These are phyloP conservation scores for Theristicus caerulescens DNA, from an alignment of 2,113 vertebrate species.

Conservation along the genomic window DNA sequence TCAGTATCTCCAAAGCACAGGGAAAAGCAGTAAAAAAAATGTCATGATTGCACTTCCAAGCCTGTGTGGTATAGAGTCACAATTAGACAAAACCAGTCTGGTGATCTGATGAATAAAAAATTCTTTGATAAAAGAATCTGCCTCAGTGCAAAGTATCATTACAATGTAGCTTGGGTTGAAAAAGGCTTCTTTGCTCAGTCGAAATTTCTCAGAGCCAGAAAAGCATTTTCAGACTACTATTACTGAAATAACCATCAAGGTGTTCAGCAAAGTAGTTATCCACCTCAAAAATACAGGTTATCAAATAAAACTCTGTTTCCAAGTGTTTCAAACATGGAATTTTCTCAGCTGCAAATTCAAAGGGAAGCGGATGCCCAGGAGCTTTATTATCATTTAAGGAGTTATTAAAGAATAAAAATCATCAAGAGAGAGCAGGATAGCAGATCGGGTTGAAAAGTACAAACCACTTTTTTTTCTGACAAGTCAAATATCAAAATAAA, in stretches of 20 bases:
- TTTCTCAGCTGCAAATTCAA: conserved; percentile 40
- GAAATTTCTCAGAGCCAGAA: not conserved
- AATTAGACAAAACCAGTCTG: conserved; percentile 16
- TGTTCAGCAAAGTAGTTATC: not conserved
- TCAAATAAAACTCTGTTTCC: conserved; percentile 5
- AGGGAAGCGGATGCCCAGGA: not conserved
- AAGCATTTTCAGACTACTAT: not conserved
- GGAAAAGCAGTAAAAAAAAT: not conserved
- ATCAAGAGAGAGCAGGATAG: not conserved
- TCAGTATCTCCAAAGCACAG: not conserved
- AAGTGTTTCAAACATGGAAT: conserved; percentile 3
- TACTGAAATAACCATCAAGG: conserved; percentile 26
- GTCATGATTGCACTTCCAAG: not conserved
- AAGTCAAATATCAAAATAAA: conserved; percentile 51
- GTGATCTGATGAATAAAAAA: not conserved
- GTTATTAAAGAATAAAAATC: conserved; percentile 37
- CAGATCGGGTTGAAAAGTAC: not conserved
- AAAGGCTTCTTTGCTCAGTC: not conserved
- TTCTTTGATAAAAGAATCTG: not conserved
- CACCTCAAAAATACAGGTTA: conserved; percentile 20
- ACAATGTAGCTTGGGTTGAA: not conserved
- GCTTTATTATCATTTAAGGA: conserved; percentile 5
- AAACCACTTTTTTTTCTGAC: not conserved
- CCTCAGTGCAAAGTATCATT: not conserved
- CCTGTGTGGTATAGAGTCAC: not conserved